Base-by-base conservation (phyloP, 2,113 vertebrate species). In the Myrmecophaga tridactyla region DNA sequence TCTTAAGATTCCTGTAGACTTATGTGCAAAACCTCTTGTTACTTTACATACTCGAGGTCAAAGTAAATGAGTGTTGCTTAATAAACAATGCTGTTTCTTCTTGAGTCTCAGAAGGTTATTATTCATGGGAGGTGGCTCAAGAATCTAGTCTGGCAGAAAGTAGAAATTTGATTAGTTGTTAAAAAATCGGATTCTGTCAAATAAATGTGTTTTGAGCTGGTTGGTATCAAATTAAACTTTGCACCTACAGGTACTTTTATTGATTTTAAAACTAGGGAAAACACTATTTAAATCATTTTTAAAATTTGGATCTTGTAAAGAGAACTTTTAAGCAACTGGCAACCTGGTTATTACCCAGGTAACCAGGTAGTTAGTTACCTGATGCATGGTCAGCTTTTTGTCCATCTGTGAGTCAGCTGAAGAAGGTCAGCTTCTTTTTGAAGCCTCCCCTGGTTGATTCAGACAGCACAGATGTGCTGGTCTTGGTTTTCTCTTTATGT, bases 181-280 rank as follows among this genome's bases (percentile, higher is more conserved):
- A 90, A 95, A 75, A 89, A 82, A 12, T 13, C 27, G 48, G 17
- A 62, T 89, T 96, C 85, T 97, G 43, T 96, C 65, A 97, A 85
- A 34, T 36, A 65, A 34, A 65, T 93, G 5, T 46, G 62, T 94
- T 98, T 97, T 95, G 46, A 76, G 27, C 82, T 4, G 18, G 41
- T 87, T 86, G 84, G 36, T 43, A 65, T 77, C 89, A 73, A 85
- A 87, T 93, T 89, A 88, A 31, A n/a, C 36, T n/a, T 93, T 93
- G 36, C 82, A 85, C 92, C 73, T 93, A 6, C 80, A 1, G n/a
- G 43, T 60, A 13, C 20, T 94, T 70, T 21, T 93, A 76, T 21
- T 97, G 43, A n/a, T 96, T 72, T 86, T 91, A 90, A 81, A 83
- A 93, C 65, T 41, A 96, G 43, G 27, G 81, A 82, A 72, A 43